Evolutionary conservation across 2,888 invertebrate genomes (phyloP).

Genomic region (Zeuzera pyrina): DNA sequence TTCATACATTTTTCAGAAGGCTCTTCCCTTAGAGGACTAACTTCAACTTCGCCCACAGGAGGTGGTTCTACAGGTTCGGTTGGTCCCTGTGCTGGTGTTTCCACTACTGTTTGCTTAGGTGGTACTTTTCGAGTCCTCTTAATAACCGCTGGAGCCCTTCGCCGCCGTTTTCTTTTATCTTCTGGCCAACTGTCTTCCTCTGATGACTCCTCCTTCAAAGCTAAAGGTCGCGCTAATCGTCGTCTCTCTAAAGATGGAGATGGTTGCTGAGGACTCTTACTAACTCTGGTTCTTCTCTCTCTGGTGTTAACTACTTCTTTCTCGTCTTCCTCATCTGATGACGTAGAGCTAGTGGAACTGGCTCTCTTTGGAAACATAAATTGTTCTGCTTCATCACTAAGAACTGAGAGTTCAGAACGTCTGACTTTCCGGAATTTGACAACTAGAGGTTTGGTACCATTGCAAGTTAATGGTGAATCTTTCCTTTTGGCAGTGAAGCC

Average conservation of each 20-base stretch:
- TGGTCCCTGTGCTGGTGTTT: slow-evolving; percentile 10
- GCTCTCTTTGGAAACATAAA: slow-evolving; percentile 86
- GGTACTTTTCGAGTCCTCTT: slow-evolving; percentile 29
- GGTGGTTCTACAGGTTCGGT: slow-evolving; percentile 11
- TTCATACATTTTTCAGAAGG: slow-evolving; percentile 50
- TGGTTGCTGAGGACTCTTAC: slow-evolving; percentile 49
- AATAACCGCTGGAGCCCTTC: slow-evolving; percentile 27
- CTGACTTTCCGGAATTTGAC: slow-evolving; percentile 84
- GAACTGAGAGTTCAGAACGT: slow-evolving; percentile 79
- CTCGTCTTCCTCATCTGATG: slow-evolving; percentile 75
- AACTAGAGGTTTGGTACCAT: slow-evolving; percentile 72
- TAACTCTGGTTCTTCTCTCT: too few species aligned
- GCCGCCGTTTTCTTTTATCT: slow-evolving; percentile 38
- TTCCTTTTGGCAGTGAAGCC: slow-evolving; percentile 44
- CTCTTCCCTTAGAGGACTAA: slow-evolving; percentile 40
- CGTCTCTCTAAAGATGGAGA: slow-evolving; percentile 33
- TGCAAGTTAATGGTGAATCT: slow-evolving; percentile 65
- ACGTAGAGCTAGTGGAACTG: slow-evolving; percentile 67
- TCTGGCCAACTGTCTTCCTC: slow-evolving; percentile 63
- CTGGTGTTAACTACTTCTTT: slow-evolving; percentile 35
- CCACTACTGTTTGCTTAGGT: slow-evolving; percentile 18
- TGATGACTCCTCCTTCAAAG: slow-evolving; percentile 60
- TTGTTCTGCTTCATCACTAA: slow-evolving; percentile 90
- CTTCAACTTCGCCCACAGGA: slow-evolving; percentile 20
- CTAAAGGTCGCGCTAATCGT: slow-evolving; percentile 49